Percentiles rank a stretch among this genome's conserved stretches.
These are phyloP conservation scores for Sarotherodon lohbergeri DNA, from an alignment of 2,113 vertebrate genomes.

Conservation along the genomic window DNA sequence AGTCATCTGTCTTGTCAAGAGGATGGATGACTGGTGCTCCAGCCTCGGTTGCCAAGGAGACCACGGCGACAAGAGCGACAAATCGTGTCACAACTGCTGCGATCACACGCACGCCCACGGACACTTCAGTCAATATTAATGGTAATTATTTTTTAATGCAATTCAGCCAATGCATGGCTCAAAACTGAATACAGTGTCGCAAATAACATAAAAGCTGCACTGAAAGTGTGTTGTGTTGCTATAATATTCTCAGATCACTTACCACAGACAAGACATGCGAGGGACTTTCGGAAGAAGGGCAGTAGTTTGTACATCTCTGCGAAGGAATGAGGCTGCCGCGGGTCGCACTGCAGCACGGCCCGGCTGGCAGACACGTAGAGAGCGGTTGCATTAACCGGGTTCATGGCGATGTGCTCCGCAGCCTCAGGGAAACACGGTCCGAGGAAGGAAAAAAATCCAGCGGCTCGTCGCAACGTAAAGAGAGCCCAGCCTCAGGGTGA, in stretches of 20 bases:
- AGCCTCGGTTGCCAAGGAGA: conserved; percentile 62
- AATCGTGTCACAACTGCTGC: conserved; percentile 14
- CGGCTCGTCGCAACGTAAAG: not conserved
- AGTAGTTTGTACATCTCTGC: conserved; percentile 88
- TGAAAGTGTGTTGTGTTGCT: not conserved
- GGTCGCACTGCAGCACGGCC: conserved; percentile 93
- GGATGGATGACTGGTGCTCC: conserved; percentile 43
- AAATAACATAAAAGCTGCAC: not conserved
- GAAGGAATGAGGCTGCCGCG: conserved; percentile 84
- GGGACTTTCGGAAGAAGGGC: conserved; percentile 91
- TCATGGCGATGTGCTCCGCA: conserved; percentile 83
- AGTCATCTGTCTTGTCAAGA: conserved; percentile 46
- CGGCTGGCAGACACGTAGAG: conserved; percentile 95
- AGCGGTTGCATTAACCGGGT: conserved; percentile 91
- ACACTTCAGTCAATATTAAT: not conserved
- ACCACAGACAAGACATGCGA: conserved; percentile 93
- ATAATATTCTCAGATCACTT: conserved; percentile 44
- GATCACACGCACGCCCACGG: conserved; percentile 13
- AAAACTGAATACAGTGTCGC: not conserved
- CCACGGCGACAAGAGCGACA: conserved; percentile 25
- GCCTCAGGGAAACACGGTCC: conserved; percentile 53
- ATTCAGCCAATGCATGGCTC: not conserved
- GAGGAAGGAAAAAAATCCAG: not conserved
- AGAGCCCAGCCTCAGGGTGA: not conserved
- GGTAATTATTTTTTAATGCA: not conserved